These are phyloP conservation scores for Crotalus tigris DNA, from an alignment of 2,113 vertebrate species.

Conservation along the genomic window DNA sequence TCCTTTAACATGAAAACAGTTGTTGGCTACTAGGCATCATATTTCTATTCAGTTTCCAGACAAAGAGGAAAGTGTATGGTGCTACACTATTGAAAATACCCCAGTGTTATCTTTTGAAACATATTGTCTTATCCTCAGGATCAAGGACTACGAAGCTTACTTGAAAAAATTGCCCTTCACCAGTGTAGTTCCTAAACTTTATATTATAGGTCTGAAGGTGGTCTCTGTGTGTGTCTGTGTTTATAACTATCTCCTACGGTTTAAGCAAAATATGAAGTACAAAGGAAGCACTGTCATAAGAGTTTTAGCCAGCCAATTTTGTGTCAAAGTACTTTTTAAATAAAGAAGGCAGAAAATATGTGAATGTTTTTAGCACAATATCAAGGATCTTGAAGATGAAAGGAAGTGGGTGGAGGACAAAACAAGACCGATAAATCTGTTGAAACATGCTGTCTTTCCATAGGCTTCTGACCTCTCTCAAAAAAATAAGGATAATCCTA, in stretches of 20 bases:
- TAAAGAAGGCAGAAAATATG: not conserved
- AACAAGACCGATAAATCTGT: not conserved
- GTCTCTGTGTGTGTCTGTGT: not conserved
- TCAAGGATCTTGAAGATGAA: not conserved
- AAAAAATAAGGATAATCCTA: not conserved
- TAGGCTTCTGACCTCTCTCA: not conserved
- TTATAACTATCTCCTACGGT: conserved; percentile 23
- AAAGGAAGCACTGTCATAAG: conserved; percentile 25
- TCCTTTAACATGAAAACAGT: not conserved
- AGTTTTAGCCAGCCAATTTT: conserved; percentile 32
- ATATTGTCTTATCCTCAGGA: conserved; percentile 18
- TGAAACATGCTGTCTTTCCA: not conserved
- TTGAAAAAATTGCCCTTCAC: conserved; percentile 33
- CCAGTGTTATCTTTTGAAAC: not conserved
- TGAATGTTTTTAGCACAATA: not conserved
- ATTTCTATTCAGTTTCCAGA: conserved; percentile 1
- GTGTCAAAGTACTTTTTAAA: not conserved
- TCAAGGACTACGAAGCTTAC: conserved; percentile 30
- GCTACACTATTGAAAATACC: not conserved
- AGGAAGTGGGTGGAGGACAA: conserved; percentile 3
- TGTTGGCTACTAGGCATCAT: not conserved
- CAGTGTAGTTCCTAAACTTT: conserved; percentile 32
- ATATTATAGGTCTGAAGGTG: not conserved
- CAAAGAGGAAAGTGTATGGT: not conserved
- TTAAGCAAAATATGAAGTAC: conserved; percentile 10